Evolutionary conservation across 30 jellyfish, hydroid and myxozoan species (phyloP).

Genomic region (Pseudorhiza aurosa): DNA sequence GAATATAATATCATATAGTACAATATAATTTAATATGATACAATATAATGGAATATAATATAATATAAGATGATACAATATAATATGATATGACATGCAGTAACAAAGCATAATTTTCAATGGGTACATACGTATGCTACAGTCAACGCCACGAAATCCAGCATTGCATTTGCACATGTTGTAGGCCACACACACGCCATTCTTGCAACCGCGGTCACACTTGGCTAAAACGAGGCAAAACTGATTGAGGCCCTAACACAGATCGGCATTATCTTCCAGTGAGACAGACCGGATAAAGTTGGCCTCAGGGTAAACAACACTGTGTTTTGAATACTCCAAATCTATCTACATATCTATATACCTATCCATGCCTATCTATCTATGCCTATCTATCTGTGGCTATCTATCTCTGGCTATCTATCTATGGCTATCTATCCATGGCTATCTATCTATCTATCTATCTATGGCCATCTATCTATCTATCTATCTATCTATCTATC

Average conservation of each 20-base stretch:
- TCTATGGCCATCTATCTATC: no score
- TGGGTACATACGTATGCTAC: conserved; percentile 35
- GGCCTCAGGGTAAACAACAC: not conserved
- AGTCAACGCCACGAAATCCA: conserved; percentile 50
- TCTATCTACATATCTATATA: not conserved
- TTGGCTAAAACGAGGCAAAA: conserved; percentile 1
- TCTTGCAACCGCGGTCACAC: conserved; percentile 32
- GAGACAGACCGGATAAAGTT: not conserved
- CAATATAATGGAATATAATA: no score
- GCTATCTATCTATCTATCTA: no score
- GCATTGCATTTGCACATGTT: conserved; percentile 29
- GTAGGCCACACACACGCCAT: conserved; percentile 43
- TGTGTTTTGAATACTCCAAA: not conserved
- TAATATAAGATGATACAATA: not conserved
- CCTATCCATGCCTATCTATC: no score
- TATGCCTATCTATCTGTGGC: no score
- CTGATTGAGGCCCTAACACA: not conserved
- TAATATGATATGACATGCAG: not conserved
- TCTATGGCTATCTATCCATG: no score
- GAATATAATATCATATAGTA: no score
- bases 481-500: no score
- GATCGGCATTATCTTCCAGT: no score
- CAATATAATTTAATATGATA: no score
- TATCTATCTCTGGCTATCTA: no score
- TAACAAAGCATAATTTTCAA: no score